These are phyloP conservation scores for Bolinopsis microptera DNA, from an alignment of 37 sponge, comb jelly and placozoan genomes.

Conservation along the genomic window DNA sequence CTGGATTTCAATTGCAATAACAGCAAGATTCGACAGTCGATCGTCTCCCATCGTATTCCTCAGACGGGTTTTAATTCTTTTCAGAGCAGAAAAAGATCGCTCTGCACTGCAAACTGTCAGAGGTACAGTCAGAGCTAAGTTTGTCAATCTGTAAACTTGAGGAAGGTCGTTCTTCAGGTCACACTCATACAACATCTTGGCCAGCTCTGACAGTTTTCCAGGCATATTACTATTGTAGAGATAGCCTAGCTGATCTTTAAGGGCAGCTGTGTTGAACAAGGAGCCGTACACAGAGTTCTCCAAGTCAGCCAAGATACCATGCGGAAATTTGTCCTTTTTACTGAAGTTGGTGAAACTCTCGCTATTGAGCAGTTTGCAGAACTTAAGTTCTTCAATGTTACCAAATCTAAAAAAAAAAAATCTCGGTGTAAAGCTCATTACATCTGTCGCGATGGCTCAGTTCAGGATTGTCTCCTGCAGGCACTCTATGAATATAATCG, in stretches of 20 bases:
- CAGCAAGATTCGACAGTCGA: neutral
- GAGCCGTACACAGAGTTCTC: neutral
- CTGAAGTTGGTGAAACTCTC: neutral
- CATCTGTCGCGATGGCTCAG: neutral
- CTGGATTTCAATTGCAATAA: neutral
- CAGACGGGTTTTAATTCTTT: neutral
- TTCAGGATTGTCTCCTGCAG: neutral
- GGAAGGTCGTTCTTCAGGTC: no score
- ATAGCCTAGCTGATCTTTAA: neutral
- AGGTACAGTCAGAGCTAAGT: neutral
- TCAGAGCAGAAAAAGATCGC: neutral
- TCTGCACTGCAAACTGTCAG: neutral
- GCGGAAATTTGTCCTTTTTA: neutral
- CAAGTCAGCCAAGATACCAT: neutral
- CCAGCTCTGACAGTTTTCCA: neutral
- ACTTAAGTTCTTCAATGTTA: neutral
- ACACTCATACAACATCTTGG: no score
- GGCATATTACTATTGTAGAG: neutral
- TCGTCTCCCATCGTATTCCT: neutral
- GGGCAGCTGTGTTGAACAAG: neutral
- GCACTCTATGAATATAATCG: no score
- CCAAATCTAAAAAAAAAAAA: neutral
- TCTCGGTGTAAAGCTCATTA: neutral
- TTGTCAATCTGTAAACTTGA: neutral
- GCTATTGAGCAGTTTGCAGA: neutral